Evolutionary conservation across 2,888 invertebrate genomes (phyloP).

Genomic region (Acleris literana): DNA sequence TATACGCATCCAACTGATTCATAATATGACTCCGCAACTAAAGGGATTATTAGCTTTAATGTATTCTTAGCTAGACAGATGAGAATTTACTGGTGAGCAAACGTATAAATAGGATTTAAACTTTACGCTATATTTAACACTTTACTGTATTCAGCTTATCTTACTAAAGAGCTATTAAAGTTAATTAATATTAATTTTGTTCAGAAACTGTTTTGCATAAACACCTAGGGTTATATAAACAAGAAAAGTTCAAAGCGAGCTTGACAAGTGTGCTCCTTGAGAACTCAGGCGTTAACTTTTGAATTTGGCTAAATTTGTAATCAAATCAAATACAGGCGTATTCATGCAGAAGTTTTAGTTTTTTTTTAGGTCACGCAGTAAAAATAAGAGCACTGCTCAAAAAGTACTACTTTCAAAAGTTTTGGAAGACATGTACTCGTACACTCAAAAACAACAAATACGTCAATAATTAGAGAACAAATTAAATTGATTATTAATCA

Average conservation of each 20-base stretch:
- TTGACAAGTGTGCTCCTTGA: slow-evolving; percentile 16
- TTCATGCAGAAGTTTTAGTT: not conserved
- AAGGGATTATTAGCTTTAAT: slow-evolving; percentile 5
- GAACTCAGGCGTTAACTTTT: not conserved
- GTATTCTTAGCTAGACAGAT: slow-evolving; percentile 17
- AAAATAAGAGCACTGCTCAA: no score
- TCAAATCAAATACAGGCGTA: slow-evolving; percentile 2
- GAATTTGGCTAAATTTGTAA: slow-evolving; percentile 3
- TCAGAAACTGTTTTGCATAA: slow-evolving; percentile 16
- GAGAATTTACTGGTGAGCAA: slow-evolving; percentile 5
- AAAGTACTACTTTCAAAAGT: no score
- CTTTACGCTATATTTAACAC: slow-evolving; percentile 6
- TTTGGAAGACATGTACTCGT: no score
- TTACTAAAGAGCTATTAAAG: slow-evolving; percentile 1
- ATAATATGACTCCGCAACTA: not conserved
- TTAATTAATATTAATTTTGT: slow-evolving; percentile 14
- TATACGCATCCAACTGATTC: not conserved
- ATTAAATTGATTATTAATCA: no score
- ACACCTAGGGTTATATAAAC: slow-evolving; percentile 12
- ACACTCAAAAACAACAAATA: no score
- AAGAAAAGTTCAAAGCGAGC: slow-evolving; percentile 12
- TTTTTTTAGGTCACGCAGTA: not conserved
- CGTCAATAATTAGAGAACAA: no score
- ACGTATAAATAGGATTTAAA: slow-evolving; percentile 16
- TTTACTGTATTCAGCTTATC: slow-evolving; percentile 2